These are phyloP conservation scores for Tenthredo distinguenda DNA, from an alignment of 2,888 invertebrate genomes.

Conservation along the genomic window DNA sequence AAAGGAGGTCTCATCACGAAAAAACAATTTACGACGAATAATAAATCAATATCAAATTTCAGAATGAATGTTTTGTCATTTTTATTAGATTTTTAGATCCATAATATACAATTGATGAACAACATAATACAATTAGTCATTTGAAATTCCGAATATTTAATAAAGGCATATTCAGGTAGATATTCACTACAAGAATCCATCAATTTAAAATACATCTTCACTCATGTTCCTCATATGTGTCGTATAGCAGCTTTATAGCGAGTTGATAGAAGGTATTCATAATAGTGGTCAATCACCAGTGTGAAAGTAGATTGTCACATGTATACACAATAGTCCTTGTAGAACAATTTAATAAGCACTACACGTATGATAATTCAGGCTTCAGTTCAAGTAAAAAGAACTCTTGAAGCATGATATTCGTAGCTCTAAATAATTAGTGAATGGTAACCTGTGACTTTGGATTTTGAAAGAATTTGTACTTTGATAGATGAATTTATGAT, in stretches of 20 bases:
- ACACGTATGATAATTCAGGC: neutral
- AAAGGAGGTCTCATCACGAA: neutral
- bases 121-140: neutral
- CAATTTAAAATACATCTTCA: neutral
- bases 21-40: neutral
- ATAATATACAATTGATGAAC: neutral
- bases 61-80: neutral
- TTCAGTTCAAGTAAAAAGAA: neutral
- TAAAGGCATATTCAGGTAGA: neutral
- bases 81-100: neutral
- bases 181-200: neutral
- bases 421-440: conserved; percentile 31
- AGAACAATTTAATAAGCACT: neutral
- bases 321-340: neutral
- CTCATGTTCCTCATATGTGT: neutral
- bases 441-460: conserved; percentile 38
- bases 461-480: conserved; percentile 65
- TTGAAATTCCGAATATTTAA: neutral
- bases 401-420: neutral
- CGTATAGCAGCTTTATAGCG: neutral
- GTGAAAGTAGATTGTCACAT: conserved; percentile 15
- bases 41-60: conserved; percentile 23
- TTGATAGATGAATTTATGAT: conserved; percentile 70
- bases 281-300: neutral
- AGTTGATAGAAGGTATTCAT: neutral